These are phyloP conservation scores for Littorina saxatilis DNA, from an alignment of 1,140 invertebrate species.

Conservation along the genomic window DNA sequence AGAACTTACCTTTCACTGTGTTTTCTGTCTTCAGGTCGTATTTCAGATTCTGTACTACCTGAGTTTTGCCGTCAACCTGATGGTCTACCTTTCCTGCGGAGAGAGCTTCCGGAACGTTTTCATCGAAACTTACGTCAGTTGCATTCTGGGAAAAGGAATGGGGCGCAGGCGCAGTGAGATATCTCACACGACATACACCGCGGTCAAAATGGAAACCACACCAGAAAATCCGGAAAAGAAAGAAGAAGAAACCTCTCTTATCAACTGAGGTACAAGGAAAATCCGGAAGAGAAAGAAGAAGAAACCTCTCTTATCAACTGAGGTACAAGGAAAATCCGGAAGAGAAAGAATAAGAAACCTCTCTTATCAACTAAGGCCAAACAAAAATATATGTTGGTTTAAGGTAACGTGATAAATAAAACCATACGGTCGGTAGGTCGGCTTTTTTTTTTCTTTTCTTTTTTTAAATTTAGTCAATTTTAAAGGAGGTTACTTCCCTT, in stretches of 20 bases:
- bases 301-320: constrained; percentile 39
- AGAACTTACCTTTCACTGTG: no score
- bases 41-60: constrained; percentile 83
- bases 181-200: constrained; percentile 39
- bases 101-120: constrained; percentile 57
- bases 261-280: constrained; percentile 34
- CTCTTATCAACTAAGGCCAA: constrained; percentile 32
- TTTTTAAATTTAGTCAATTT: no score
- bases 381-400: no score
- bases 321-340: constrained; percentile 19
- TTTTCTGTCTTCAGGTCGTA: constrained; percentile 71
- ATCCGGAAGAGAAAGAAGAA: constrained; percentile 20
- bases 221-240: constrained; percentile 9
- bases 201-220: constrained; percentile 33
- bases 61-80: constrained; percentile 90
- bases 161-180: constrained; percentile 27
- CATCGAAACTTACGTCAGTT: constrained; percentile 46
- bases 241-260: constrained; percentile 40
- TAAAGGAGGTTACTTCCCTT: no score
- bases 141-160: neutral
- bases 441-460: no score
- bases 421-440: no score
- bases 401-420: no score
- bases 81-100: constrained; percentile 79
- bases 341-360: constrained; percentile 36